Conservation (phyloP, 2,113 vertebrate species). For the Pica pica region DNA sequence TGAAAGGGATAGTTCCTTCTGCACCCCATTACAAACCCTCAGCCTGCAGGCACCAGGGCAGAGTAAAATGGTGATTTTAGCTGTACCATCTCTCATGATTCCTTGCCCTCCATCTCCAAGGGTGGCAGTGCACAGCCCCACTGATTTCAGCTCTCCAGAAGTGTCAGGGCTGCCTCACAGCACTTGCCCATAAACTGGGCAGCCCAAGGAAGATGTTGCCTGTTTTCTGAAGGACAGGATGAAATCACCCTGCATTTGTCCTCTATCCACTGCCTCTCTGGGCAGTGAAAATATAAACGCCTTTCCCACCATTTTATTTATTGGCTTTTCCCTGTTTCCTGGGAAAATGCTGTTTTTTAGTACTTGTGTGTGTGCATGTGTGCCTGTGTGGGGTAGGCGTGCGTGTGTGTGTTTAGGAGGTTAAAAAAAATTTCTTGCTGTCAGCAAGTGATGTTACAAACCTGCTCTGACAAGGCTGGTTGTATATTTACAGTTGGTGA, state of each 20-base stretch:
- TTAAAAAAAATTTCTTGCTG: conserved; percentile 63
- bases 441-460: conserved; percentile 70
- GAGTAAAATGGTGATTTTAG: neutral
- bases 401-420: conserved; percentile 34
- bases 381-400: neutral
- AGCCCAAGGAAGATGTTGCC: neutral
- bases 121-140: accelerated
- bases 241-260: neutral
- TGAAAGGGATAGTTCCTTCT: neutral
- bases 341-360: neutral
- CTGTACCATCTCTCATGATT: neutral
- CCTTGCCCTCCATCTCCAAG: neutral
- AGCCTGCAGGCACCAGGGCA: neutral
- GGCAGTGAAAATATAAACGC: neutral
- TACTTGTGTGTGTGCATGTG: neutral
- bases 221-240: neutral
- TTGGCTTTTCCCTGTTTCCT: neutral
- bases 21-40: neutral
- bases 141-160: neutral
- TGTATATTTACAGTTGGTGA: conserved; percentile 80
- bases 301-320: conserved; percentile 4
- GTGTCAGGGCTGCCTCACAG: neutral
- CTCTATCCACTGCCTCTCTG: neutral
- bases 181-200: neutral
- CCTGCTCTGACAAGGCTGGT: conserved; percentile 77